Conservation (phyloP, 2,888 invertebrate species). For the Agrotis exclamationis region DNA sequence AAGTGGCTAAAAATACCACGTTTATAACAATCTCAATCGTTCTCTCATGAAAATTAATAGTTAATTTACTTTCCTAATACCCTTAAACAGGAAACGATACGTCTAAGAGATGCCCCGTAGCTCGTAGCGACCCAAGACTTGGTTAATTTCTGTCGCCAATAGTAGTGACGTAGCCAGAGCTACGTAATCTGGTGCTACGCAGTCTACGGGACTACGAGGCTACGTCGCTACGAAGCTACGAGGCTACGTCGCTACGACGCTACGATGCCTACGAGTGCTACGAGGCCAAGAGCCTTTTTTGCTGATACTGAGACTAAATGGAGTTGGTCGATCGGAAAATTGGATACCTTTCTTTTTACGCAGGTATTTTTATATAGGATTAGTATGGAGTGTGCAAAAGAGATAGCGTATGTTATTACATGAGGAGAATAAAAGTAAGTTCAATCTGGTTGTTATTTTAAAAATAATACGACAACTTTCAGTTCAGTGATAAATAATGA, state of each 20-base stretch:
- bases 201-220: slow-evolving; percentile 28
- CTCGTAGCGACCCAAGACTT: slow-evolving; percentile 17
- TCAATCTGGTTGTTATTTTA: too few relatives aligned
- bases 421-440: not conserved
- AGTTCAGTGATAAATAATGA: not conserved
- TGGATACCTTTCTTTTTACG: slow-evolving; percentile 43
- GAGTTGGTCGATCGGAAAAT: slow-evolving; percentile 56
- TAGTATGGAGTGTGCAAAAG: not conserved
- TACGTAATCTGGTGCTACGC: slow-evolving; percentile 30
- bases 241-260: slow-evolving; percentile 24
- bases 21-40: not conserved
- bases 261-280: slow-evolving; percentile 33
- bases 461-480: not conserved
- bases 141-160: slow-evolving; percentile 31
- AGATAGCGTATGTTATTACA: not conserved
- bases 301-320: slow-evolving; percentile 55
- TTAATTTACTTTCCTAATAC: not conserved
- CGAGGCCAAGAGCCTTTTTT: slow-evolving; percentile 31
- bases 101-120: slow-evolving; percentile 5
- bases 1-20: not conserved
- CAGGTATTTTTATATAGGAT: slow-evolving; percentile 21
- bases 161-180: slow-evolving; percentile 38
- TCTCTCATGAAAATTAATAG: not conserved
- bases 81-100: slow-evolving; percentile 18
- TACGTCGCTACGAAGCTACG: slow-evolving; percentile 10